These are phyloP conservation scores for Torymus tubicola DNA, from an alignment of 2,888 invertebrate species.

Conservation along the genomic window DNA sequence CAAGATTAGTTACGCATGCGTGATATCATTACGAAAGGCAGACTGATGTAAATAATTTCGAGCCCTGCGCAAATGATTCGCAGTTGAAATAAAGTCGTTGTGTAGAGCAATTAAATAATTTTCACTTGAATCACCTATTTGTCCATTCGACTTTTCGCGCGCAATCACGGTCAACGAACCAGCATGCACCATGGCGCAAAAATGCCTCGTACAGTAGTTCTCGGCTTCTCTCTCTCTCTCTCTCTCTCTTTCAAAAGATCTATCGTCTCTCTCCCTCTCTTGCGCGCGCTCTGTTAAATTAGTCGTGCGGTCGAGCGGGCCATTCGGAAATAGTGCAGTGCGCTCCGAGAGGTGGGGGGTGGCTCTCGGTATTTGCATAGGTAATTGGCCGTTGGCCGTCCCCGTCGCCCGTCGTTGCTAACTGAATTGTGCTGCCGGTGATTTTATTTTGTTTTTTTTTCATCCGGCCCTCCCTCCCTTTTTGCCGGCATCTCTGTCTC, in stretches of 20 bases:
- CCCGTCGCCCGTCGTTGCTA: conserved; percentile 61
- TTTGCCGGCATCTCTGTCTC: neutral
- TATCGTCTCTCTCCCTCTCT: neutral
- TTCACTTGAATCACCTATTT: neutral
- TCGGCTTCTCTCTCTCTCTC: conserved; percentile 6
- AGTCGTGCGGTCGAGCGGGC: conserved; percentile 35
- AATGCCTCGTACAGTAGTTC: neutral
- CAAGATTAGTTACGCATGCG: no score
- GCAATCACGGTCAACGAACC: neutral
- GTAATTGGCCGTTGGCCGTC: conserved; percentile 65
- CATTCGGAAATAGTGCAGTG: conserved; percentile 37
- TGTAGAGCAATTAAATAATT: no score
- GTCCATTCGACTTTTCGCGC: neutral
- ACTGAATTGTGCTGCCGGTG: conserved; percentile 65
- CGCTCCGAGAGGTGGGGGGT: neutral
- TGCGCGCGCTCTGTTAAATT: conserved; percentile 36
- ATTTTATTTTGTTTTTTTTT: conserved; percentile 61
- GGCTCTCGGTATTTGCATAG: conserved; percentile 66
- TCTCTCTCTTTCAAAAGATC: conserved; percentile 14
- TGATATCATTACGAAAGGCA: no score
- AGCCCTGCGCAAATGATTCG: no score
- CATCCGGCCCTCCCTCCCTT: neutral
- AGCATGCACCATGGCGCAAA: neutral
- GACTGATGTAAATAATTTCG: no score
- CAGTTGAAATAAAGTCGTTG: no score